Base-by-base conservation (phyloP, 2,888 invertebrate genomes). In the Tenthredo notha region DNA sequence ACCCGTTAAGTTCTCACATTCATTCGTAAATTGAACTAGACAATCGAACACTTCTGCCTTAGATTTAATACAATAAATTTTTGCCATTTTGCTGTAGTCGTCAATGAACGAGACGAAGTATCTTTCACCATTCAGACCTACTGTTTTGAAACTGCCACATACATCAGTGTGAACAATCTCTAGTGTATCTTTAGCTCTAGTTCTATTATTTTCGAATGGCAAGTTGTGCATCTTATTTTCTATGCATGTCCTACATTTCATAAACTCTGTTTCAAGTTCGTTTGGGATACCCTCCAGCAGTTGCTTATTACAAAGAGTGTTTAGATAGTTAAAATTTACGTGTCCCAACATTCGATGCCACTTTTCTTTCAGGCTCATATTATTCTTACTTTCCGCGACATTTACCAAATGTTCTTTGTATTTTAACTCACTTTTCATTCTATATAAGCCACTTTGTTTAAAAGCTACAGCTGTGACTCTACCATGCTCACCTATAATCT, bases 141-240 rank as follows among this genome's bases (percentile, higher is more conserved):
- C 7, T 7, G 40, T 40, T 7, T 7, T 40, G 7, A 40, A 40
- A 7, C 7, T 5, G 7, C 40, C 40, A 7, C 40, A 40, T 0
- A 40, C 7, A 86, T 89, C 89, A 61, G 88, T 87, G 86, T 88
- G 88, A 10, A 89, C 67, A 21, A 87, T 87, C 85, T 88, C 85
- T 74, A 89, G 84, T 15, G 89, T 83, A 10, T 89, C 87, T 61
- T 86, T 86, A 50, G 87, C 86, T 85, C 77, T 86, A 10, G 58
- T 85, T 83, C 88, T 85, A 84, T 87, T 87, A 86, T 90, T 89
- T 65, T 88, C 43, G 86, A 88, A 90, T 29, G 86, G 82, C 86
- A 89, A 65, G 78, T 89, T 90, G 75, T 86, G 84, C 90, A 89
- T 90, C 88, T 89, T 88, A 87, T 86, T 89, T 87, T 88, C 40